A percentile compares a stretch with the other conserved stretches of the same genome.
Conservation (phyloP, 2,797 vertebrate species). For the Sphaeramia orbicularis region DNA sequence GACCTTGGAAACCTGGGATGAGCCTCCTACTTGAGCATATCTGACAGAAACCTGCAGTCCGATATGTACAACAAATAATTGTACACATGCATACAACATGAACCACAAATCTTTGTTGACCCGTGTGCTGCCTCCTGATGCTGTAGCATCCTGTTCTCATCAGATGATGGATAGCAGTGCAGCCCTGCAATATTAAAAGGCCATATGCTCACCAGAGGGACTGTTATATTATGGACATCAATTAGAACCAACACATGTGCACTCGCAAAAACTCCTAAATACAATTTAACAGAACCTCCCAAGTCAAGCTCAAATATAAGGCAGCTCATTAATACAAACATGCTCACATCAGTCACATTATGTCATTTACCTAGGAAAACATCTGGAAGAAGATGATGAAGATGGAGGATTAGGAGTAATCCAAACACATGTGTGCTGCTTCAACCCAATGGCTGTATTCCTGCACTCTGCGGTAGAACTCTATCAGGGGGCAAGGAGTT, state of each 20-base stretch:
- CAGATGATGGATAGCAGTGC: neutral
- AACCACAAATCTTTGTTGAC: neutral
- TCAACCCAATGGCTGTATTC: constrained; percentile 10
- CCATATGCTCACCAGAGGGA: constrained; percentile 47
- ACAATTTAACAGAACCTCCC: constrained; percentile 17
- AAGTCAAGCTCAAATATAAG: constrained; percentile 5
- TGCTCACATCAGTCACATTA: constrained; percentile 9
- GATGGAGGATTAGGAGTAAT: constrained; percentile 9
- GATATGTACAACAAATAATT: too few species aligned
- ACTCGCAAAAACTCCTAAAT: constrained; percentile 1
- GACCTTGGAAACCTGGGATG: too few species aligned
- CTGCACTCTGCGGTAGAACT: constrained; percentile 15
- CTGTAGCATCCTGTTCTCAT: neutral
- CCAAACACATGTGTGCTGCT: constrained; percentile 13
- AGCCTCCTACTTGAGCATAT: too few species aligned
- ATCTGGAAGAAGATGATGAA: constrained; percentile 50
- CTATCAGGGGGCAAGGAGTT: constrained; percentile 44
- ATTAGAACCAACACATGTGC: constrained; percentile 27
- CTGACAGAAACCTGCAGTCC: neutral
- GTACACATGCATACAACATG: constrained; percentile 1
- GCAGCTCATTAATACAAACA: constrained; percentile 31
- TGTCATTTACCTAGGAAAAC: constrained; percentile 34
- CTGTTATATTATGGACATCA: constrained; percentile 21
- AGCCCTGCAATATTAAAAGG: constrained; percentile 30
- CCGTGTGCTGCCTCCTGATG: neutral